Evolutionary conservation across 2,797 vertebrate species (phyloP).

Genomic region (Podarcis siculus): DNA sequence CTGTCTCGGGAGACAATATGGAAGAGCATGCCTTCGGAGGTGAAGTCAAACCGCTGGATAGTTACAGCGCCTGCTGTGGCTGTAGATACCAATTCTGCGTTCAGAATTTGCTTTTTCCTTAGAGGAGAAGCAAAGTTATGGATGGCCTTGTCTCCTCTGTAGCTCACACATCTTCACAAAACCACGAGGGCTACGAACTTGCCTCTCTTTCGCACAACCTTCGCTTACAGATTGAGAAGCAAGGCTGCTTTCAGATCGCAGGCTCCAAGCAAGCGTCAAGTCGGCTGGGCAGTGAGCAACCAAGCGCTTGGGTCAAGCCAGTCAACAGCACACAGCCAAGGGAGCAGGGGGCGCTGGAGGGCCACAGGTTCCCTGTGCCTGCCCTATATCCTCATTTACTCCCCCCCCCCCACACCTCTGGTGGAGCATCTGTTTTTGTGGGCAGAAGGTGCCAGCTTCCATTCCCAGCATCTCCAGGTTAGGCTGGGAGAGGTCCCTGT

Average conservation of each 20-base stretch:
- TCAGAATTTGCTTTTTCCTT: not conserved
- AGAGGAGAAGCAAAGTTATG: not conserved
- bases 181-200: not conserved
- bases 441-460: too few species aligned
- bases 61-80: too few species aligned
- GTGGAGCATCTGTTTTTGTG: too few species aligned
- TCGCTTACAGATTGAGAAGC: not conserved
- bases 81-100: not conserved
- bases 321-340: not conserved
- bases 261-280: not conserved
- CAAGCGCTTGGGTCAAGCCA: not conserved
- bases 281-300: not conserved
- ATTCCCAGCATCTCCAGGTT: too few species aligned
- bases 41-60: too few species aligned
- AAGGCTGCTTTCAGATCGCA: not conserved
- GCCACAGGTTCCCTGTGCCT: too few species aligned
- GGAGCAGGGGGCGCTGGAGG: not conserved
- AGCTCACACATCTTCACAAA: not conserved
- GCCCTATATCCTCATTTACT: not conserved
- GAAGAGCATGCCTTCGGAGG: too few species aligned
- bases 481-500: too few species aligned
- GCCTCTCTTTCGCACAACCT: too few species aligned
- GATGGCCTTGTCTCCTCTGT: too few species aligned
- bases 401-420: too few species aligned
- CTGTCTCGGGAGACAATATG: too few species aligned